Base-by-base conservation (phyloP, 2,888 invertebrate genomes). In the Pseudococcus longispinus region DNA sequence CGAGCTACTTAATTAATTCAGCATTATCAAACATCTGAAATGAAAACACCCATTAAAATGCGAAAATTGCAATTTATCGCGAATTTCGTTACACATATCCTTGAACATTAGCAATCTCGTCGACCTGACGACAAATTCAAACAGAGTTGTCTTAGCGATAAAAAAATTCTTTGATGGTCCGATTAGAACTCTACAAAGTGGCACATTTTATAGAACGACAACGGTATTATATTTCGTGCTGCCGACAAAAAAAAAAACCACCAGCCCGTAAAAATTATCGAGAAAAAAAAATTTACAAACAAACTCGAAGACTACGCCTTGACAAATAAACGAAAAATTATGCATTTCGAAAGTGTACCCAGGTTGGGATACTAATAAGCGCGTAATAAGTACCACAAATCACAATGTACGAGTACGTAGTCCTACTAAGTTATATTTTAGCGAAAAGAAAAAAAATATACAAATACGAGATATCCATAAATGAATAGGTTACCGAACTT, bases 401-500 rank as follows among this genome's bases (percentile, higher is more conserved):
- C 37, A 37, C 37, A 55, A n/a, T 46, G 4, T 15, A 8, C 37
- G 37, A 37, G 37, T 37, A 46, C 44, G 11, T 46, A 46, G 44
- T 11, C 37, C 37, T 37, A 37, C 37, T 37, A 9, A 8, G 44
- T n/a, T n/a, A 51, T 23, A 60, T 65, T 65, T 65, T 13, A 65
- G 26, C 65, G 29, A 70, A 70, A 13, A 9, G 29, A 18, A 74
- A 32, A 74, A 74, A 74, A 70, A 70, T 26, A 42, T 23, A 42
- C 2, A 20, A n/a, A 42, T n/a, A 74, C n/a, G 0, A 74, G 29
- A 70, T 74, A 74, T 26, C 32, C 74, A 37, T 74, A 37, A 13
- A 20, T 42, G 42, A 80, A 80, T 80, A 80, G 77, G 77, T 80
- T 80, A 80, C 77, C 77, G 77, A 80, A 80, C 77, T 80, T 80